A percentile compares a stretch with the other conserved stretches of the same genome.
phyloP scores from a whole-genome alignment of 2,113 vertebrate species.

The Aythya baeri region DNA sequence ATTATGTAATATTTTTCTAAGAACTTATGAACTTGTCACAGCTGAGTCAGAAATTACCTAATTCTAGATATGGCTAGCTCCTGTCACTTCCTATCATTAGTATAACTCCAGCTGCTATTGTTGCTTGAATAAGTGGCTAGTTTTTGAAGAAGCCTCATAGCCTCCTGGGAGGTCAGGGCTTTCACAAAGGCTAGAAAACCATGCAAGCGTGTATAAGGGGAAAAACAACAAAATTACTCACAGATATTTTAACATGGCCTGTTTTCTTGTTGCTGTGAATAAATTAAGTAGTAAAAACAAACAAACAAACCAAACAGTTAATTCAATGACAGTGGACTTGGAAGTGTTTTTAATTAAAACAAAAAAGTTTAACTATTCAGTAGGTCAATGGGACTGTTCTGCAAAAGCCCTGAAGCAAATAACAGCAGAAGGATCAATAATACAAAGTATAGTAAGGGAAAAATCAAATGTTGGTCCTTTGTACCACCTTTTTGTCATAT shows the following conservation, averaged over 20 bases:
- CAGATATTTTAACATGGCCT: not conserved
- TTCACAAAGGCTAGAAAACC: not conserved
- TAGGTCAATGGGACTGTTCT: not conserved
- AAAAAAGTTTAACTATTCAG: not conserved
- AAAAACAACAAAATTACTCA: not conserved
- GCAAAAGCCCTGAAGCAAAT: not conserved
- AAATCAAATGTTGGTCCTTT: not conserved
- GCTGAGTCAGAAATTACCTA: not conserved
- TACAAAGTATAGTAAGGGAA: not conserved
- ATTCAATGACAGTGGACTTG: not conserved
- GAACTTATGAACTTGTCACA: not conserved
- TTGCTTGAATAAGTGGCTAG: not conserved
- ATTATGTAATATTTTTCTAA: not conserved
- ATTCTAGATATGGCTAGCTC: not conserved
- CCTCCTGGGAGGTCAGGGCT: not conserved
- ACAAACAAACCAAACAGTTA: not conserved
- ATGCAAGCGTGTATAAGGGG: not conserved
- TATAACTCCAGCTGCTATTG: not conserved
- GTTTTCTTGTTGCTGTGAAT: not conserved
- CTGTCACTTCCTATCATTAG: not conserved
- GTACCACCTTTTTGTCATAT: not conserved
- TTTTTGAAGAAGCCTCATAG: not conserved
- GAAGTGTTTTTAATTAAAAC: not conserved
- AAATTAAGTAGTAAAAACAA: not conserved
- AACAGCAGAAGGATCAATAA: not conserved